Conservation (phyloP, 2,888 invertebrate genomes). For the Timema podura region DNA sequence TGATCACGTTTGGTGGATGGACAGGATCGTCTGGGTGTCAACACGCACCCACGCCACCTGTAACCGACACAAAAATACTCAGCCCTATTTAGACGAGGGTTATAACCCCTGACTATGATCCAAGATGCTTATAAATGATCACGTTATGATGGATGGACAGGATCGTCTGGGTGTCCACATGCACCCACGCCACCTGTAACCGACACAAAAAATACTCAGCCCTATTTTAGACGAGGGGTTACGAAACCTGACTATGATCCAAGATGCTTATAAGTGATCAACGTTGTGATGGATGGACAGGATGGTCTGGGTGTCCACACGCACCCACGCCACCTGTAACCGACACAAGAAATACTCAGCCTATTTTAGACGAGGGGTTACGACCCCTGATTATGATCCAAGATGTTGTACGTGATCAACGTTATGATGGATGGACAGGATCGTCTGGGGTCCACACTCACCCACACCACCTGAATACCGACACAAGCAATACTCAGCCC, state of each 20-base stretch:
- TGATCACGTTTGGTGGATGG: conserved; percentile 90
- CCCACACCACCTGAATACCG: conserved; percentile 79
- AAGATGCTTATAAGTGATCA: too few species aligned
- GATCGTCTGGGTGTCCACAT: too few species aligned
- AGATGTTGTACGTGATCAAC: conserved; percentile 61
- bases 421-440: conserved; percentile 86
- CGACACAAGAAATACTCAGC: conserved; percentile 67
- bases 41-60: conserved; percentile 94
- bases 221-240: too few species aligned
- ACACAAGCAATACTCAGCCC: conserved; percentile 67
- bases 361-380: too few species aligned
- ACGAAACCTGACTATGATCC: too few species aligned
- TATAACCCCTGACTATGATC: too few species aligned
- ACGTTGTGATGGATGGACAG: conserved; percentile 88
- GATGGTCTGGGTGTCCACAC: conserved; percentile 89
- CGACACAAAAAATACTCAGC: conserved; percentile 72
- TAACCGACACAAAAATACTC: conserved; percentile 62
- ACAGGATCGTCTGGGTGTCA: too few species aligned
- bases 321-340: conserved; percentile 83
- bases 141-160: conserved; percentile 91
- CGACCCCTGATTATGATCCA: too few species aligned
- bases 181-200: conserved; percentile 84
- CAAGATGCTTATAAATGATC: too few species aligned
- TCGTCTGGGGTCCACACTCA: conserved; percentile 87
- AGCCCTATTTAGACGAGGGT: too few species aligned